phyloP scores from a whole-genome alignment of 2,113 vertebrate genomes.

The Myiagra hebetior region DNA sequence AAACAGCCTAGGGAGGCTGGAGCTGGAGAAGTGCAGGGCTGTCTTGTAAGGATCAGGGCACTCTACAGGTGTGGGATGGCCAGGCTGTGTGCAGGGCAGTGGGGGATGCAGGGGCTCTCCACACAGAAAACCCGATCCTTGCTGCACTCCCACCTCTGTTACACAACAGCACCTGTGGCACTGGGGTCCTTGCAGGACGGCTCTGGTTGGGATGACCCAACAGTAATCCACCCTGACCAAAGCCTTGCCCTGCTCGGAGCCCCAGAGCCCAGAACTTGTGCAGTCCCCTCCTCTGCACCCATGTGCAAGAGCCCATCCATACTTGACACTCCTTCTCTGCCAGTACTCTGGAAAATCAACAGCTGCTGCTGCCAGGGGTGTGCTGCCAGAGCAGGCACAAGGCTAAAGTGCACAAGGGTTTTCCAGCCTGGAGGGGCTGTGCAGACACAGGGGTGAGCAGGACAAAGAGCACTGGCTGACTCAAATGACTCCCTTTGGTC shows the following conservation, averaged over 20 bases:
- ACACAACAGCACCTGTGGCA: background rate
- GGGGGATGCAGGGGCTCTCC: background rate
- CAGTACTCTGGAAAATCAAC: background rate
- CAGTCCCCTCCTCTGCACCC: background rate
- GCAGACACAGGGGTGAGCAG: background rate
- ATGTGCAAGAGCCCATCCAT: background rate
- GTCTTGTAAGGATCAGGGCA: background rate
- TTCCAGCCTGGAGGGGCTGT: background rate
- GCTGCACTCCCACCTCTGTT: background rate
- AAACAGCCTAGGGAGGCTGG: background rate
- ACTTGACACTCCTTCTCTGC: background rate
- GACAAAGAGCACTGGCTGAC: background rate
- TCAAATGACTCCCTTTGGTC: background rate
- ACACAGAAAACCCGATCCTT: background rate
- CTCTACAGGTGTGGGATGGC: background rate
- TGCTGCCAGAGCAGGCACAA: background rate
- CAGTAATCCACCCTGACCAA: background rate
- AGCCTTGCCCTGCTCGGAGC: background rate
- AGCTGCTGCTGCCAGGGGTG: background rate
- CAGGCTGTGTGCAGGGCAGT: background rate
- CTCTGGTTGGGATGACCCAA: background rate
- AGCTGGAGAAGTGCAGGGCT: background rate
- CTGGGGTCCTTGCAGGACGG: background rate
- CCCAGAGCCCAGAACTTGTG: background rate
- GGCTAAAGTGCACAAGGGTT: background rate